phyloP scores from a whole-genome alignment of 2,797 vertebrate genomes.

The Morelia viridis region DNA sequence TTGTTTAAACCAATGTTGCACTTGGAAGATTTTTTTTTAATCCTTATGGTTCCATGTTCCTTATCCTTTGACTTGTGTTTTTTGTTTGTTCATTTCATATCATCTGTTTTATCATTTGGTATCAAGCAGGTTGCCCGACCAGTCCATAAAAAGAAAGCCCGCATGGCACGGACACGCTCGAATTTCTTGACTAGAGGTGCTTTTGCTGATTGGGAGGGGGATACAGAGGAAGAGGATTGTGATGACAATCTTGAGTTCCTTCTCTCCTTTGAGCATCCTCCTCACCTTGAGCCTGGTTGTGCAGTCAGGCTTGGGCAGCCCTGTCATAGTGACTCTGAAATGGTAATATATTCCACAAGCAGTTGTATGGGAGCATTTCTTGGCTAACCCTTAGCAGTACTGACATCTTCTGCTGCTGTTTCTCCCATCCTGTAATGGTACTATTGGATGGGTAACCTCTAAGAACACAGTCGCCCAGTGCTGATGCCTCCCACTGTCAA shows the following conservation, averaged over 20 bases:
- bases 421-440: conserved; percentile 56
- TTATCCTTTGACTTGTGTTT: conserved; percentile 24
- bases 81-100: conserved; percentile 65
- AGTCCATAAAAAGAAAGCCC: conserved; percentile 96
- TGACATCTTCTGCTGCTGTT: conserved; percentile 73
- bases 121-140: conserved; percentile 92
- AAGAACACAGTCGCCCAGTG: conserved; percentile 47
- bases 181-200: conserved; percentile 98
- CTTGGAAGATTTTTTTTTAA: conserved; percentile 20
- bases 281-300: conserved; percentile 79
- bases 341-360: conserved; percentile 85
- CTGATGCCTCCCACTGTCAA: background rate
- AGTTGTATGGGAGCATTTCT: conserved; percentile 67
- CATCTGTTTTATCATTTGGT: conserved; percentile 81
- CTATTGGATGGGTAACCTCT: conserved; percentile 56
- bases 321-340: conserved; percentile 99
- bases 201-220: conserved; percentile 85
- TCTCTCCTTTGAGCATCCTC: conserved; percentile 84
- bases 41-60: conserved; percentile 36
- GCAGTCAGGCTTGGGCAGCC: conserved; percentile 82
- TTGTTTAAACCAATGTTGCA: background rate
- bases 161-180: conserved; percentile 98
- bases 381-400: conserved; percentile 81
- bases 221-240: conserved; percentile 93
- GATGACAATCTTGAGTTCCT: conserved; percentile 81